phyloP scores from a whole-genome alignment of 2,888 invertebrate genomes.

The Epinotia bilunana region DNA sequence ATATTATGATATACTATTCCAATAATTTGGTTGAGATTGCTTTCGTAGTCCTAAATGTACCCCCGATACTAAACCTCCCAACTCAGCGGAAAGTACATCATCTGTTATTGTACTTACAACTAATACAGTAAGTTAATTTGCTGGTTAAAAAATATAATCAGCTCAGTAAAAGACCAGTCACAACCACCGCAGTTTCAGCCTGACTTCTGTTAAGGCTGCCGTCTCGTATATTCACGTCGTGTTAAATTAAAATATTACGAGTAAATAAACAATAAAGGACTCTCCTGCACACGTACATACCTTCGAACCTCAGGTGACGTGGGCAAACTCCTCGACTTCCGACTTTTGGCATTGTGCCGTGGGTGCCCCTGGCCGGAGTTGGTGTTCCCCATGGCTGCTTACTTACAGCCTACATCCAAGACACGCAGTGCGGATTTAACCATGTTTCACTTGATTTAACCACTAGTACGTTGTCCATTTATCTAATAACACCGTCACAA shows the following conservation, averaged over 20 bases:
- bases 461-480: slow-evolving; percentile 3
- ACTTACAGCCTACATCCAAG: slow-evolving; percentile 47
- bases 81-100: too few species aligned
- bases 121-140: too few species aligned
- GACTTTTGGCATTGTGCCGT: slow-evolving; percentile 76
- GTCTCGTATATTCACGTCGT: background rate
- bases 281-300: slow-evolving; percentile 73
- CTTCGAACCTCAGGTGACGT: slow-evolving; percentile 91
- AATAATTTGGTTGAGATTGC: too few species aligned
- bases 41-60: too few species aligned
- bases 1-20: too few species aligned
- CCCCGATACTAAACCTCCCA: too few species aligned
- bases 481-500: background rate
- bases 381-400: slow-evolving; percentile 74
- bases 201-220: background rate
- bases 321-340: slow-evolving; percentile 89
- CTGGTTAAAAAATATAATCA: too few species aligned
- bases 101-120: too few species aligned
- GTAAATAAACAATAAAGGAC: background rate
- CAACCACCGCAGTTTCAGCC: too few species aligned
- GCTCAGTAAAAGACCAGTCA: too few species aligned
- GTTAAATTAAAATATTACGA: too few species aligned
- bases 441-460: background rate
- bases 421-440: background rate
- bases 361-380: slow-evolving; percentile 74